Evolutionary conservation across 1,140 invertebrate genomes (phyloP).

Genomic region (Gonioctena quinquepunctata): DNA sequence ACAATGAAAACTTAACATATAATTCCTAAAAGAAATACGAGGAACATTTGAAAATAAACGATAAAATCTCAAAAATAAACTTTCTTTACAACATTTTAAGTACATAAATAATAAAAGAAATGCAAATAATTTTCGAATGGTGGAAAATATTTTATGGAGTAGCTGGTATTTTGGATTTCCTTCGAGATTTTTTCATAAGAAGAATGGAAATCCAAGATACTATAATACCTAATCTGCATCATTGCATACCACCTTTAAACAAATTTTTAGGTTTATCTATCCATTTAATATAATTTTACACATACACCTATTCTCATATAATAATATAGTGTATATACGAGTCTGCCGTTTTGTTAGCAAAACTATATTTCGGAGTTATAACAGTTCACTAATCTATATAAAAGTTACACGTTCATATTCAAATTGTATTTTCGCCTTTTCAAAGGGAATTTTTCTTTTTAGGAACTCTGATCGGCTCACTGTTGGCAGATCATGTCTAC

Average conservation of each 20-base stretch:
- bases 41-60: conserved; percentile 46
- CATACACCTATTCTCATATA: conserved; percentile 42
- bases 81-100: conserved; percentile 32
- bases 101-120: conserved; percentile 37
- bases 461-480: conserved; percentile 53
- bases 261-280: conserved; percentile 42
- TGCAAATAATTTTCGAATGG: conserved; percentile 37
- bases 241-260: not conserved
- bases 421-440: conserved; percentile 43
- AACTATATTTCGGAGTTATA: conserved; percentile 50
- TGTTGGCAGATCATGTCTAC: conserved; percentile 7
- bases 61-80: conserved; percentile 41
- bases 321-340: conserved; percentile 26
- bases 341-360: conserved; percentile 47
- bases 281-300: conserved; percentile 43
- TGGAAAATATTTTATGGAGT: not conserved
- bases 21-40: conserved; percentile 44
- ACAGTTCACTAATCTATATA: conserved; percentile 51
- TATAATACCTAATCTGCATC: not conserved
- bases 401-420: conserved; percentile 48
- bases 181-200: not conserved
- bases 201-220: not conserved
- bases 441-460: conserved; percentile 46
- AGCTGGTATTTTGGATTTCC: not conserved
- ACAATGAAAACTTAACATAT: conserved; percentile 45